phyloP scores from a whole-genome alignment of 2,797 vertebrate species.

The Tadarida brasiliensis region DNA sequence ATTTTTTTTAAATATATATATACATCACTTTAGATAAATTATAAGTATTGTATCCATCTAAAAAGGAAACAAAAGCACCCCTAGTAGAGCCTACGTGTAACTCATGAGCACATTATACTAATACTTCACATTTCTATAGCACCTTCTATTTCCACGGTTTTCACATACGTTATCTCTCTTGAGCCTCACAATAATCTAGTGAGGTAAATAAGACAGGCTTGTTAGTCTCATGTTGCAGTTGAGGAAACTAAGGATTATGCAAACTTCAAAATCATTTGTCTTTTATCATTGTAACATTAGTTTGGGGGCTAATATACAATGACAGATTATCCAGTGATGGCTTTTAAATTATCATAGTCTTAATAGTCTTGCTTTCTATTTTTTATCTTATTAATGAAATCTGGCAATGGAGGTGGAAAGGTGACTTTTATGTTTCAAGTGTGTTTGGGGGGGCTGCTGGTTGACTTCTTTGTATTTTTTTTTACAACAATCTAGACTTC shows the following conservation, averaged over 20 bases:
- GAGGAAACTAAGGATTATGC: neutral
- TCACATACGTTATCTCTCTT: neutral
- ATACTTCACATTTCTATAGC: neutral
- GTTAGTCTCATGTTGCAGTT: neutral
- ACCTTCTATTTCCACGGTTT: neutral
- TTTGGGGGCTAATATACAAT: neutral
- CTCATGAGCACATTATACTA: neutral
- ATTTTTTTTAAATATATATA: too few relatives aligned
- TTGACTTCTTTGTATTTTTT: neutral
- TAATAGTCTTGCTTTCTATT: neutral
- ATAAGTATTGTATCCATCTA: neutral
- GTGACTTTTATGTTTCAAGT: neutral
- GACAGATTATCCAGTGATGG: neutral
- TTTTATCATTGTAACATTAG: neutral
- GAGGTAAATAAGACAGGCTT: neutral
- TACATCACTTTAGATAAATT: neutral
- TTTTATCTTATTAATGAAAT: slow-evolving; percentile 50
- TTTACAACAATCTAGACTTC: neutral
- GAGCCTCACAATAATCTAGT: neutral
- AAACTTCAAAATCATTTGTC: neutral
- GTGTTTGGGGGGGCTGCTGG: neutral
- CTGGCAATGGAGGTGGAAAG: neutral
- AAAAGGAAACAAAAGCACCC: neutral
- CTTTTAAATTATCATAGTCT: neutral
- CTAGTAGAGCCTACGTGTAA: neutral